Evolutionary conservation across 30 jellyfish, hydroid and myxozoan species (phyloP).

Genomic region (Sanderia malayensis): DNA sequence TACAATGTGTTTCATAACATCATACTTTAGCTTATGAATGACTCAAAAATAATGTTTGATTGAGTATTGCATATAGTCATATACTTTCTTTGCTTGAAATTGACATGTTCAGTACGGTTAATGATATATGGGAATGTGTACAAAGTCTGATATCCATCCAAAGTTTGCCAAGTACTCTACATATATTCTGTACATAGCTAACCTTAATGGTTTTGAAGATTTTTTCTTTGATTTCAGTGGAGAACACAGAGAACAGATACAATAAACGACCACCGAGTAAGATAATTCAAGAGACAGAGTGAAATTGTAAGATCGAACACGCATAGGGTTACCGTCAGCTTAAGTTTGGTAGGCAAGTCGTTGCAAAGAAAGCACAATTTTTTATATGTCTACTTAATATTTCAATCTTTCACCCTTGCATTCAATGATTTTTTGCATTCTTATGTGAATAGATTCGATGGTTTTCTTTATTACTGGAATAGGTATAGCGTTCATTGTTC

Average conservation of each 20-base stretch:
- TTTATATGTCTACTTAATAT: not conserved
- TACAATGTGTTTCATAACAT: not conserved
- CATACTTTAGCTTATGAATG: not conserved
- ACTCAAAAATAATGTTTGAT: not conserved
- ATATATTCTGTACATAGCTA: not conserved
- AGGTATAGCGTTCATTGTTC: constrained; percentile 8
- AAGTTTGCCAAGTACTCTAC: constrained; percentile 1
- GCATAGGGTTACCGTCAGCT: constrained; percentile 2
- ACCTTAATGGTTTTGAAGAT: not conserved
- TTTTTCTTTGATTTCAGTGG: not conserved
- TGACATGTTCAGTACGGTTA: not conserved
- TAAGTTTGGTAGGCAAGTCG: constrained; percentile 4
- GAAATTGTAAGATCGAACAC: constrained; percentile 2
- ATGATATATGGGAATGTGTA: constrained; percentile 1
- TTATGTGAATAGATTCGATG: constrained; percentile 18
- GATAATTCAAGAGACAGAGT: not conserved
- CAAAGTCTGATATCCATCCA: constrained; percentile 1
- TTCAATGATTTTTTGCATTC: constrained; percentile 18
- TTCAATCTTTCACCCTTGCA: constrained; percentile 9
- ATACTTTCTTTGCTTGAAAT: not conserved
- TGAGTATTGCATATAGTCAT: not conserved
- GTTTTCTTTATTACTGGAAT: not conserved
- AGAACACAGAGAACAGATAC: constrained; percentile 3
- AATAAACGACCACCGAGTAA: not conserved
- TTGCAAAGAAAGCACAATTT: not conserved